Evolutionary conservation across 2,888 invertebrate genomes (phyloP), one percentile per base, ranked within the genome.

Genomic region (Drosophila niveifrons): DNA sequence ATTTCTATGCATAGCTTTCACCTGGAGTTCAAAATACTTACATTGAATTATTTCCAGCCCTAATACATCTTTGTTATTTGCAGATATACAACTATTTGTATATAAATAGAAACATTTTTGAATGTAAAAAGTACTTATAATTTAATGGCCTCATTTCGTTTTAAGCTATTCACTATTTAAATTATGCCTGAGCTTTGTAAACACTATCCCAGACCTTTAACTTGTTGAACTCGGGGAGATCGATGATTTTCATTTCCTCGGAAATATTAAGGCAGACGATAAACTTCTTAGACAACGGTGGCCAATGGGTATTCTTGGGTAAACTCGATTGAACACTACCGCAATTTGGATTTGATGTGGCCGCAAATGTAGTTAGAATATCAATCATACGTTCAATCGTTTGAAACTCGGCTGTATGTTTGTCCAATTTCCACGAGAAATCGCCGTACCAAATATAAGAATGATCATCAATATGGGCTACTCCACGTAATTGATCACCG

Each of bases 381-480:
- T 83, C 90, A 63, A 92, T 80, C 91, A 92, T 90, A 13, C 91
- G 84, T 55, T 90, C 80, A 10, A 92, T 91, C 11, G 90, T 92
- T 63, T 80, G 78, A 61, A 89, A 92, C 66, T 92, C 92, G 1
- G 72, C 72, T 0, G 89, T 85, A 39, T 90, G 82, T 11, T 74
- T 80, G 17, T 85, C 66, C 67, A 91, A 64, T 66, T 87, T 90
- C 70, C 88, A 85, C 3, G 91, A 80, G 34, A 90, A 89, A 46
- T 75, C 80, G 3, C 90, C 91, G 51, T 85, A 90, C 82, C 92
- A 92, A 2, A 92, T 62, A 59, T 92, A 92, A 6, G 92, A 90
- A 57, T 91, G 81, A 75, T 92, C 92, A 70, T 92, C 92, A 0
- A 88, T 90, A 72, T 92, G 92, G 15, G 91, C 90, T 8, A 89